Conservation (phyloP, 2,888 invertebrate species). For the Tridacna crocea region DNA sequence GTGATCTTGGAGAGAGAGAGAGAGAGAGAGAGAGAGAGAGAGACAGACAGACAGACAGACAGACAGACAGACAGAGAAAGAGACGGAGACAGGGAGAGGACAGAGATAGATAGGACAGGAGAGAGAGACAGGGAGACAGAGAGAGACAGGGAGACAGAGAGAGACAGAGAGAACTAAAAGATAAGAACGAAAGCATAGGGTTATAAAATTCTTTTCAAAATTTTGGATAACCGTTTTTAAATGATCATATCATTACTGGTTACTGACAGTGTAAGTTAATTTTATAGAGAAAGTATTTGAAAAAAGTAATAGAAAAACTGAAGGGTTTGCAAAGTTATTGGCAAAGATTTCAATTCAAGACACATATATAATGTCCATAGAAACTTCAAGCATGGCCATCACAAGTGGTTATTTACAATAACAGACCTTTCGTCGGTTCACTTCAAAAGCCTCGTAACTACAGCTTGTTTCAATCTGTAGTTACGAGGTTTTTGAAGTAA, state of each 20-base stretch:
- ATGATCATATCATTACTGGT: too few species aligned
- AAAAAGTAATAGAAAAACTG: too few species aligned
- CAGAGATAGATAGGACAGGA: not conserved
- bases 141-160: constrained; percentile 33
- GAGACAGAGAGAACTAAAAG: constrained; percentile 25
- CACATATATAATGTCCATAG: not conserved
- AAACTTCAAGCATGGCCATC: not conserved
- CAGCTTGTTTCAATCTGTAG: too few species aligned
- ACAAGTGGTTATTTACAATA: not conserved
- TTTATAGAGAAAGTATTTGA: too few species aligned
- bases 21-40: not conserved
- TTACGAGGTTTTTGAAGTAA: too few species aligned
- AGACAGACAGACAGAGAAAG: not conserved
- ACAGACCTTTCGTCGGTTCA: too few species aligned
- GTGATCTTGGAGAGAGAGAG: not conserved
- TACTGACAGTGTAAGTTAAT: too few species aligned
- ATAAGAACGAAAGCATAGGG: not conserved
- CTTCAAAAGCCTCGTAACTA: too few species aligned
- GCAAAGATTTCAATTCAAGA: too few species aligned
- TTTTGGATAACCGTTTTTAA: too few species aligned
- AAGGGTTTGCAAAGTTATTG: too few species aligned
- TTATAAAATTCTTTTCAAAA: too few species aligned
- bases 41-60: not conserved
- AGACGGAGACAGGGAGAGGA: not conserved
- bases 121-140: constrained; percentile 1